Evolutionary conservation across 2,113 vertebrate genomes (phyloP), one percentile per base, ranked within the genome.

Genomic region (Peucedramus taeniatus): DNA sequence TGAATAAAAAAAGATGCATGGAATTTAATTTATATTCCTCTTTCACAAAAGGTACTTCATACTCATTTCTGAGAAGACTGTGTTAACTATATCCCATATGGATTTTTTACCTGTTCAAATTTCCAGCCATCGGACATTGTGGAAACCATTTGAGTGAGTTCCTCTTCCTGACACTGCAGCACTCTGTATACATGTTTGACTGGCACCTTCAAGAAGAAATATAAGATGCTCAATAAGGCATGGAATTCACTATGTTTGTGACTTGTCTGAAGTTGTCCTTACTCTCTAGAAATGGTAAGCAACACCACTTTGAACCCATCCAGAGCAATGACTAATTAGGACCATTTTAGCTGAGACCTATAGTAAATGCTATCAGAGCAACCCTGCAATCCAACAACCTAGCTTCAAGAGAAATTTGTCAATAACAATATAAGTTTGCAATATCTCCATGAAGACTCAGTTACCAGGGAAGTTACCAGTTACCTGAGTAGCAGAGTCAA

Each of bases 61-160:
- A 19, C 5, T 33, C 10, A 23, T 50, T 61, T 89, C 76, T 80
- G 23, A 69, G 54, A 95, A 83, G 23, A 70, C 21, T 57, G 8
- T 47, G n/a, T 63, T 70, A 80, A 74, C 70, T 77, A 59, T 23
- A 92, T 21, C 31, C 37, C 18, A 2, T 14, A 27, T 4, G 11
- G 1, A 11, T 51, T 69, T 78, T 37, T 97, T 98, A 99, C 99
- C 99, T 99, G 99, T 83, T 99, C 99, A 76, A 99, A 99, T 97
- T 99, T 99, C 99, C 99, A 99, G 94, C 99, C 99, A 7, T 99
- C 99, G 0, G 99, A 99, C 99, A 99, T 99, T 80, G 99, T 99
- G 28, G 99, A 99, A 94, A 99, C 99, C 99, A 99, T 99, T 94
- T 99, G 99, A 6, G 99, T 99, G 75, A 99, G 98, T 51, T 99